Conservation (phyloP, 1,140 invertebrate species). For the Onthophagus taurus region DNA sequence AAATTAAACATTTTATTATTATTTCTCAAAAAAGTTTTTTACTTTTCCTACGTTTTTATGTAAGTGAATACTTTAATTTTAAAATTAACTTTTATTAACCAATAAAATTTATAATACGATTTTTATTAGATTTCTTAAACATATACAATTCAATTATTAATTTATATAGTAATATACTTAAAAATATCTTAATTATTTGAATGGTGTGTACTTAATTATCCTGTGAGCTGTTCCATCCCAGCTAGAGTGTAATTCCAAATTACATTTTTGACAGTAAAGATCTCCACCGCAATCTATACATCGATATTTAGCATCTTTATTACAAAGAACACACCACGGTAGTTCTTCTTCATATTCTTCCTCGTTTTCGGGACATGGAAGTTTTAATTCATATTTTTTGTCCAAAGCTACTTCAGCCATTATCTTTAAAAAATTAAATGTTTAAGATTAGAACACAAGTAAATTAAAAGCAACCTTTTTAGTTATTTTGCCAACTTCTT, state of each 20-base stretch:
- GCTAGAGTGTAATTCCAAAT: conserved; percentile 42
- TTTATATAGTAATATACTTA: too few relatives aligned
- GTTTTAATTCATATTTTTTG: conserved; percentile 21
- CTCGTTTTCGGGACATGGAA: conserved; percentile 11
- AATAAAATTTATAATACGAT: too few relatives aligned
- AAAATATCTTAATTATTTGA: too few relatives aligned
- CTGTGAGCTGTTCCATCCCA: conserved; percentile 33
- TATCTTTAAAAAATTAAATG: conserved; percentile 23
- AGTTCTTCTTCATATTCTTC: conserved; percentile 41
- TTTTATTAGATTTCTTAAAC: too few relatives aligned
- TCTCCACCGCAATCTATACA: conserved; percentile 62
- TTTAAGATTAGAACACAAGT: background rate
- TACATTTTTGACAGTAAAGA: conserved; percentile 61
- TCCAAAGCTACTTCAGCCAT: conserved; percentile 35
- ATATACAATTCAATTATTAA: too few relatives aligned
- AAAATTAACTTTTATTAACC: too few relatives aligned
- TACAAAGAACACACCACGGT: conserved; percentile 69
- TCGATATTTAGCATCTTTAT: conserved; percentile 58
- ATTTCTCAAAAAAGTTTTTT: too few relatives aligned
- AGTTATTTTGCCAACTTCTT: conserved; percentile 38
- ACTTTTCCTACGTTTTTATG: too few relatives aligned
- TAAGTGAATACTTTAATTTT: too few relatives aligned
- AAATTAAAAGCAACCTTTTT: conserved; percentile 29
- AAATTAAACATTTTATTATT: too few relatives aligned
- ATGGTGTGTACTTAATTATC: too few relatives aligned